These are phyloP conservation scores for Lanius ludovicianus DNA, from an alignment of 2,113 vertebrate genomes.

Conservation along the genomic window DNA sequence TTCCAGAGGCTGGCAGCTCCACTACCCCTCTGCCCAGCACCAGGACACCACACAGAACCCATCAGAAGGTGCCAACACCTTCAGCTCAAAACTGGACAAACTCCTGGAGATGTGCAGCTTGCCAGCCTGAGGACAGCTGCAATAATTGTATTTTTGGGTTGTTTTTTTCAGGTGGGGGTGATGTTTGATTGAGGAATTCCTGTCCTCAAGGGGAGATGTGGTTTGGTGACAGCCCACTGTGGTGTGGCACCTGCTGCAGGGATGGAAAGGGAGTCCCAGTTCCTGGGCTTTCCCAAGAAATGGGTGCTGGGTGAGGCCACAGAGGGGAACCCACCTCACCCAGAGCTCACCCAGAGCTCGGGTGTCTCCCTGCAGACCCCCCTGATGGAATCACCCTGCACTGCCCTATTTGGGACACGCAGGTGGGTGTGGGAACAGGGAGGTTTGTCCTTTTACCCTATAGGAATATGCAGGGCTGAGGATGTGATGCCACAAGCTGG, in stretches of 20 bases:
- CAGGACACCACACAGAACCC: not conserved
- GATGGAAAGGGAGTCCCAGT: accelerated
- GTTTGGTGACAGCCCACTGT: accelerated
- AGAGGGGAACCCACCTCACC: not conserved
- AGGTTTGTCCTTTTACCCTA: not conserved
- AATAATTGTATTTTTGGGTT: not conserved
- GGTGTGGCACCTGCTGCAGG: not conserved
- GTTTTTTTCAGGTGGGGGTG: accelerated
- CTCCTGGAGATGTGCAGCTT: not conserved
- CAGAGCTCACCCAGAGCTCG: not conserved
- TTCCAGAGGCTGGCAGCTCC: not conserved
- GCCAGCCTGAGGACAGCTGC: not conserved
- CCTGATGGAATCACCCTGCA: accelerated
- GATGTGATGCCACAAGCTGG: not conserved
- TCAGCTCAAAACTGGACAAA: not conserved
- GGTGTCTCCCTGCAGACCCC: not conserved
- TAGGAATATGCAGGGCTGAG: not conserved
- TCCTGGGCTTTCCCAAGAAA: not conserved
- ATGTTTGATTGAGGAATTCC: not conserved
- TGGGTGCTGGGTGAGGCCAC: not conserved
- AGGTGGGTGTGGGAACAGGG: accelerated
- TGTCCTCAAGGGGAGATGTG: not conserved
- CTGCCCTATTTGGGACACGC: not conserved
- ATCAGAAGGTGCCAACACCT: not conserved
- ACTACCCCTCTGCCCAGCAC: not conserved